Conservation (phyloP, 2,888 invertebrate species). For the Lithophane socia region DNA sequence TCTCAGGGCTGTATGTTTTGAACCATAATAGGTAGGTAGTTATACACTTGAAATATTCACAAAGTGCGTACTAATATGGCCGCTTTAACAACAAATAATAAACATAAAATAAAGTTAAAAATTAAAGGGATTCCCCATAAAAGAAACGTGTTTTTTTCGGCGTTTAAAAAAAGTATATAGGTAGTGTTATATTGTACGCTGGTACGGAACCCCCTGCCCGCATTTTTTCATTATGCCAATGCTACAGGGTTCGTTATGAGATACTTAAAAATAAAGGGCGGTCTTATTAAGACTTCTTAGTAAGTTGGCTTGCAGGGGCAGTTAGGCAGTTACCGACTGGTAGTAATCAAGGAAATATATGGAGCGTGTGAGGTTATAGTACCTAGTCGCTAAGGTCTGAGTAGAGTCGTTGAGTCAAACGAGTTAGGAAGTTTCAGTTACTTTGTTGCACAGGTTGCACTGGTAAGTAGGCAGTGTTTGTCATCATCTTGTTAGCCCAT, state of each 20-base stretch:
- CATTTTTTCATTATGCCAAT: constrained; percentile 14
- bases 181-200: neutral
- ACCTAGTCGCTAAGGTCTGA: neutral
- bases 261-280: constrained; percentile 53
- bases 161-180: neutral
- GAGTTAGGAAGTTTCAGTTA: constrained; percentile 29
- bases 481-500: constrained; percentile 45
- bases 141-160: neutral
- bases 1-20: neutral
- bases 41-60: neutral
- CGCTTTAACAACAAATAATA: neutral
- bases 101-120: neutral
- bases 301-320: constrained; percentile 15
- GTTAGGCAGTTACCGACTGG: constrained; percentile 10
- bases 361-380: constrained; percentile 18
- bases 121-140: neutral
- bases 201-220: neutral
- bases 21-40: neutral
- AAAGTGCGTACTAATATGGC: neutral
- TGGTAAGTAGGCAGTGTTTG: constrained; percentile 16
- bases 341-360: constrained; percentile 43
- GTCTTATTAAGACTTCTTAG: constrained; percentile 48
- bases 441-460: constrained; percentile 43
- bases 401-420: constrained; percentile 32
- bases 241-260: constrained; percentile 43